phyloP scores from a whole-genome alignment of 2,113 vertebrate species.

The pig (Sus scrofa) region T2T-Sscrofa CM000824.6:152122001-152122500 shows the following conservation, averaged over 20 bases:
- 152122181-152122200: background rate
- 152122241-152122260: too few species aligned
- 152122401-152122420: background rate
- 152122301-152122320: background rate
- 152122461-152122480: background rate
- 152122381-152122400: background rate
- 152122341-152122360: background rate
- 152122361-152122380: background rate
- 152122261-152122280: background rate
- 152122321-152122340: background rate
- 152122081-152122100: too few species aligned
- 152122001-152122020: too few species aligned
- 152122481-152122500: background rate
- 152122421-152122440: background rate
- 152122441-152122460: background rate
- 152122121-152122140: too few species aligned
- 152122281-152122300: background rate
- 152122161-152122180: too few species aligned
- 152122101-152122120: too few species aligned
- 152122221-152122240: background rate
- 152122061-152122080: too few species aligned
- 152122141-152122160: too few species aligned
- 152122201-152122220: too few species aligned
- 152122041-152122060: too few species aligned
- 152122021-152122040: too few species aligned